phyloP scores from a whole-genome alignment of 2,888 invertebrate genomes.

The Fragum fragum region DNA sequence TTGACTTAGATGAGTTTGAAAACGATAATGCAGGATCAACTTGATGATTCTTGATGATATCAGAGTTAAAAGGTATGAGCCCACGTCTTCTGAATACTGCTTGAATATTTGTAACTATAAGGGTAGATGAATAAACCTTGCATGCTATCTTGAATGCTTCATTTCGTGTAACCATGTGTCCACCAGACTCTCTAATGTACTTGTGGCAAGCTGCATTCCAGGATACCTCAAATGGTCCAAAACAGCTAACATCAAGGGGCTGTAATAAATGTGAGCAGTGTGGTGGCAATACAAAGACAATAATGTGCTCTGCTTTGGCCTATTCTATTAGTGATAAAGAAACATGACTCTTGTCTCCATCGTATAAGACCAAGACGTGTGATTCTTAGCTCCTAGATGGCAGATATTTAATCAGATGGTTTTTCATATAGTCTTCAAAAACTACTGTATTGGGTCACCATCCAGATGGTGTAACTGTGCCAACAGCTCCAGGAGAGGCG shows the following conservation, averaged over 20 bases:
- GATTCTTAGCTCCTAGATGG: too few species aligned
- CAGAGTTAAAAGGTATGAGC: too few species aligned
- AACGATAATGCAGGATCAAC: slow-evolving; percentile 4
- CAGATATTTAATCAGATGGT: slow-evolving; percentile 36
- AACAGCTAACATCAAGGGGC: slow-evolving; percentile 26
- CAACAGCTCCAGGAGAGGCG: too few species aligned
- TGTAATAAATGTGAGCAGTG: too few species aligned
- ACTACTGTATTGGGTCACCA: slow-evolving; percentile 52
- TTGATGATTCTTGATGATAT: too few species aligned
- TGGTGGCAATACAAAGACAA: too few species aligned
- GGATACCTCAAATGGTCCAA: slow-evolving; percentile 29
- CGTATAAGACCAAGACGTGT: slow-evolving; percentile 43
- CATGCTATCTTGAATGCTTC: too few species aligned
- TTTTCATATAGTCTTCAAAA: slow-evolving; percentile 38
- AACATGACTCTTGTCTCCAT: slow-evolving; percentile 49
- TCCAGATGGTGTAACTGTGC: slow-evolving; percentile 31
- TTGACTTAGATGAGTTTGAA: not conserved
- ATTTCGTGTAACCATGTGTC: slow-evolving; percentile 8
- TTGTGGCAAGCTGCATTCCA: too few species aligned
- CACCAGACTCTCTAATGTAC: slow-evolving; percentile 24
- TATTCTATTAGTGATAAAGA: slow-evolving; percentile 42
- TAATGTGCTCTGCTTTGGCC: too few species aligned
- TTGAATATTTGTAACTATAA: too few species aligned
- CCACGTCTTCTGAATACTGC: too few species aligned
- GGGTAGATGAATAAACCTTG: slow-evolving; percentile 6